Conservation (phyloP, 2,888 invertebrate species). For the Mesorhabditis sp. region DNA sequence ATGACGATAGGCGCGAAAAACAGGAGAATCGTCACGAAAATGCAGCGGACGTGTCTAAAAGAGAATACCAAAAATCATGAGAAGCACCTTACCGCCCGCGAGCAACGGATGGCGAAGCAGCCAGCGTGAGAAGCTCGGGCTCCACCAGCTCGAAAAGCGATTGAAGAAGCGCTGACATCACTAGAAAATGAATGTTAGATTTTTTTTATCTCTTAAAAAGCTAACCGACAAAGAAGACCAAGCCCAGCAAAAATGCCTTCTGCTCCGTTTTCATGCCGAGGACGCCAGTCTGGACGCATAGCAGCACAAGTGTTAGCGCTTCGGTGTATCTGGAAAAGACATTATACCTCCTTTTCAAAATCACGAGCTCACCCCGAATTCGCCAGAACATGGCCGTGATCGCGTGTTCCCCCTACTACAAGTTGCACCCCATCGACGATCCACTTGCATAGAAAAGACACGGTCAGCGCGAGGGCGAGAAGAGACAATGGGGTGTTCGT, state of each 20-base stretch:
- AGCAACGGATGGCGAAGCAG: conserved; percentile 52
- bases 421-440: conserved; percentile 29
- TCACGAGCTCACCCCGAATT: conserved; percentile 31
- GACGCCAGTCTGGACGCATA: conserved; percentile 64
- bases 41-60: conserved; percentile 34
- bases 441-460: conserved; percentile 49
- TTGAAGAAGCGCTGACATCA: conserved; percentile 65
- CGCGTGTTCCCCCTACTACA: conserved; percentile 27
- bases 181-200: conserved; percentile 33
- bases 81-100: conserved; percentile 15
- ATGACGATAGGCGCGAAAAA: conserved; percentile 33
- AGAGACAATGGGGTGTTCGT: conserved; percentile 63
- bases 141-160: conserved; percentile 65
- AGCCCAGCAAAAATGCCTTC: conserved; percentile 63
- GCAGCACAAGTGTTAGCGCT: conserved; percentile 64
- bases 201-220: not conserved
- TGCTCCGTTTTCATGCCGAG: conserved; percentile 62
- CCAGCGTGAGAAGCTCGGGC: conserved; percentile 62
- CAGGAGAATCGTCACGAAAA: conserved; percentile 32
- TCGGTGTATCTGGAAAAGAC: conserved; percentile 62
- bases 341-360: not conserved
- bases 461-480: conserved; percentile 63
- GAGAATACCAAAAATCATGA: not conserved
- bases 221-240: conserved; percentile 62
- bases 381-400: conserved; percentile 35